A percentile compares a stretch with the other conserved stretches of the same genome.
Evolutionary conservation across 2,113 vertebrate genomes (phyloP).

Genomic region (Melanocharis versteri): DNA sequence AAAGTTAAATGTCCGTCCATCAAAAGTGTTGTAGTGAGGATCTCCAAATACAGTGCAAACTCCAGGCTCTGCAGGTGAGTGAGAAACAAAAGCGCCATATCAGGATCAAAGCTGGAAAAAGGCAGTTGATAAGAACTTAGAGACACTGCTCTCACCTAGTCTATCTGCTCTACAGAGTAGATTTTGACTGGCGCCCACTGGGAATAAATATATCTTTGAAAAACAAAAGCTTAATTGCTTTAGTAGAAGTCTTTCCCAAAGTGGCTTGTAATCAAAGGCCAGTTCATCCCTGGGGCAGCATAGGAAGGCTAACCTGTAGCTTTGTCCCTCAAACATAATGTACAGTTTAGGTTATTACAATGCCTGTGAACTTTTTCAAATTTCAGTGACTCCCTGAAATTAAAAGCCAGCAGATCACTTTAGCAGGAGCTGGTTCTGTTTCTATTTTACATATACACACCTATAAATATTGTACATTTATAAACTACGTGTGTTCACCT

Average conservation of each 20-base stretch:
- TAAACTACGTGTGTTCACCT: neutral
- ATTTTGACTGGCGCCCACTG: neutral
- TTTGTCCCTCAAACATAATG: neutral
- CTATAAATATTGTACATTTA: neutral
- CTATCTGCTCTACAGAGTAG: neutral
- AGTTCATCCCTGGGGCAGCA: neutral
- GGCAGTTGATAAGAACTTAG: neutral
- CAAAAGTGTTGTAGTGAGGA: constrained; percentile 99
- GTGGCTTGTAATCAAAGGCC: neutral
- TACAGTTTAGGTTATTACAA: neutral
- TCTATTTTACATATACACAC: neutral
- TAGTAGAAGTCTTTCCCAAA: neutral
- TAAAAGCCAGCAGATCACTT: neutral
- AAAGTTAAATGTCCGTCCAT: constrained; percentile 98
- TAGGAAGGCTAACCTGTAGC: neutral
- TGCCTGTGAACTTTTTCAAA: neutral
- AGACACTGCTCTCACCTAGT: neutral
- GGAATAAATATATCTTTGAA: neutral
- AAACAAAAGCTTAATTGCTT: neutral
- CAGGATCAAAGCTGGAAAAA: constrained; percentile 31
- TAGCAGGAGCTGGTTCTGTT: neutral
- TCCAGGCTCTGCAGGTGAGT: constrained; percentile 86
- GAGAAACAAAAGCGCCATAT: constrained; percentile 71
- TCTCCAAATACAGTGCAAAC: constrained; percentile 98
- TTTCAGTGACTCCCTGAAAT: neutral